These are phyloP conservation scores for Fragum whitleyi DNA, from an alignment of 2,888 invertebrate species.

Conservation along the genomic window DNA sequence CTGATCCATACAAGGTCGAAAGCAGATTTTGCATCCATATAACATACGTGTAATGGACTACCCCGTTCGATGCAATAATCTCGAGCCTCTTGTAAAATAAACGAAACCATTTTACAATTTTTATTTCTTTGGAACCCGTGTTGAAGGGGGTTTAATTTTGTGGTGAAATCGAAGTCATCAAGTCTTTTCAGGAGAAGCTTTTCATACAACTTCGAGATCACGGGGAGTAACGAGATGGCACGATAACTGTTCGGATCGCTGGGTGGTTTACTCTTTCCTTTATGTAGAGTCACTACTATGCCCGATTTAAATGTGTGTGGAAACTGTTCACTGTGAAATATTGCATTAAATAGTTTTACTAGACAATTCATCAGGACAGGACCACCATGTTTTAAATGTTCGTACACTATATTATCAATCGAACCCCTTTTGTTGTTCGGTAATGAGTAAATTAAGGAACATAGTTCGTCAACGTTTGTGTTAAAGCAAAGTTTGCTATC, in stretches of 20 bases:
- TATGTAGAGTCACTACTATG: constrained; percentile 2
- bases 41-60: not conserved
- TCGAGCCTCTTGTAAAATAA: constrained; percentile 11
- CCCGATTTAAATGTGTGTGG: constrained; percentile 3
- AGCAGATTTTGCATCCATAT: constrained; percentile 20
- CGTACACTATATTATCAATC: constrained; percentile 11
- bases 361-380: not conserved
- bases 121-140: constrained; percentile 33
- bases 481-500: not conserved
- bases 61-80: constrained; percentile 20
- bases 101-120: constrained; percentile 24
- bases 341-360: not conserved
- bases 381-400: constrained; percentile 16
- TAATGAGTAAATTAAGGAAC: not conserved
- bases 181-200: not conserved
- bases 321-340: not conserved
- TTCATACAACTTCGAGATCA: constrained; percentile 11
- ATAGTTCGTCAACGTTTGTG: not conserved
- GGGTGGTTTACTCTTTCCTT: not conserved
- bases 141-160: constrained; percentile 13
- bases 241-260: constrained; percentile 19
- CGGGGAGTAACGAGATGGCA: constrained; percentile 16
- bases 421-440: constrained; percentile 5
- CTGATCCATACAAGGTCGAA: constrained; percentile 27
- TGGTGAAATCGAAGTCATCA: not conserved